Base-by-base conservation (phyloP, 2,797 vertebrate species). In the Adelosebastes latens region DNA sequence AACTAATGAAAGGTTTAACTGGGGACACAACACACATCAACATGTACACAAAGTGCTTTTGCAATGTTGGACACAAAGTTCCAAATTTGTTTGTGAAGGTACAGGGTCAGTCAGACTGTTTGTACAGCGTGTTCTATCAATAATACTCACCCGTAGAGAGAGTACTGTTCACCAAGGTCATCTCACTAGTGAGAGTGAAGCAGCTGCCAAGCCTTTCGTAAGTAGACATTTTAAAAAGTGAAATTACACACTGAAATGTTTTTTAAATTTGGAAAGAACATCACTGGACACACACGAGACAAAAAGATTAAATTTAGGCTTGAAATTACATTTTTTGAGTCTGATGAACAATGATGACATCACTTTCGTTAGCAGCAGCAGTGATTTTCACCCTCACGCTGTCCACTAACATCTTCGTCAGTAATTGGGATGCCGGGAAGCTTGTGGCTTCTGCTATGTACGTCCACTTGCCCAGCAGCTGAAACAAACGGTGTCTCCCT, bases 401-500 rank as follows among this genome's bases (percentile, higher is more conserved):
- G 0, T 78, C 63, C 18, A 46, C 3, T 1, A 84, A 24, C 63
- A 12, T 53, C n/a, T 87, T 34, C 0, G 36, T 62, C 49, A 88
- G 3, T 0, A 3, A 0, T 2, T 6, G 59, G 59, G 27, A 9
- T 42, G 27, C 42, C 1, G 24, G 18, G 0, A 80, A 0, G 53
- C 42, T 8, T 3, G 56, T 27, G 67, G 62, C 81, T 4, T 88
- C 87, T 36, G 4, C 87, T 4, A 79, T 5, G 22, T 3, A 1
- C 1, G 4, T 87, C 92, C 92, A 94, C 34, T 32, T 87, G 1
- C 89, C 92, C 42, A 90, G 25, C 25, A 94, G 62, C 90, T 94
- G 76, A 32, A 89, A 82, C 7, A 72, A 8, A 80, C 2, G 3
- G 2, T 1, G 1, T 53, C 8, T 20, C 11, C 6, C n/a, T 78